Evolutionary conservation across 2,113 vertebrate genomes (phyloP).

Genomic region (Callionymus lyra): DNA sequence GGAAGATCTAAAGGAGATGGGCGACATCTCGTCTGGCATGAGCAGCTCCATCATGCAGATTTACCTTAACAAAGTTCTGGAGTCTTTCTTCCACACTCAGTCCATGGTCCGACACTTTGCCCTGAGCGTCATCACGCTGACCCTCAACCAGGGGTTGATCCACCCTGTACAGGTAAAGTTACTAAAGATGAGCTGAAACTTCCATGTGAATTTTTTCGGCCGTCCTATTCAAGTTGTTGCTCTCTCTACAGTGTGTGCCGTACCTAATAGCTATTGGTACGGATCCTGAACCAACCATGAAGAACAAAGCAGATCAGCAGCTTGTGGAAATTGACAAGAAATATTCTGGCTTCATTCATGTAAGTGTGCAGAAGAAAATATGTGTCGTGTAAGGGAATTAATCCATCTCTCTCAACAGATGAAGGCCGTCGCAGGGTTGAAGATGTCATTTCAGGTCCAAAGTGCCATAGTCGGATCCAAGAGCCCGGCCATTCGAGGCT

Average conservation of each 20-base stretch:
- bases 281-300: conserved; percentile 93
- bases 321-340: conserved; percentile 98
- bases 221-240: background rate
- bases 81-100: conserved; percentile 91
- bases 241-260: conserved; percentile 79
- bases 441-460: conserved; percentile 97
- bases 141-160: conserved; percentile 92
- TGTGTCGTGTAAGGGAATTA: background rate
- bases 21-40: conserved; percentile 98
- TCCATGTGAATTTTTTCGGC: too few species aligned
- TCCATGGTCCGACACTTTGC: conserved; percentile 92
- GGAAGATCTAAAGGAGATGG: conserved; percentile 98
- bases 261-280: conserved; percentile 98
- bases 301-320: conserved; percentile 95
- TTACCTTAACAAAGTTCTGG: conserved; percentile 98
- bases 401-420: conserved; percentile 69
- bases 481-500: conserved; percentile 76
- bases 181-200: background rate
- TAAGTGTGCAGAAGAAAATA: conserved; percentile 60
- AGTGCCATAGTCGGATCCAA: conserved; percentile 80
- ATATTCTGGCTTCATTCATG: conserved; percentile 96
- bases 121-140: conserved; percentile 91
- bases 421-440: conserved; percentile 98
- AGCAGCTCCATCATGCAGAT: conserved; percentile 99
- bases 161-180: conserved; percentile 89